Percentiles rank a stretch among this genome's conserved stretches.
Conservation (phyloP, 2,888 invertebrate species). For the Drosophila anceps region DNA sequence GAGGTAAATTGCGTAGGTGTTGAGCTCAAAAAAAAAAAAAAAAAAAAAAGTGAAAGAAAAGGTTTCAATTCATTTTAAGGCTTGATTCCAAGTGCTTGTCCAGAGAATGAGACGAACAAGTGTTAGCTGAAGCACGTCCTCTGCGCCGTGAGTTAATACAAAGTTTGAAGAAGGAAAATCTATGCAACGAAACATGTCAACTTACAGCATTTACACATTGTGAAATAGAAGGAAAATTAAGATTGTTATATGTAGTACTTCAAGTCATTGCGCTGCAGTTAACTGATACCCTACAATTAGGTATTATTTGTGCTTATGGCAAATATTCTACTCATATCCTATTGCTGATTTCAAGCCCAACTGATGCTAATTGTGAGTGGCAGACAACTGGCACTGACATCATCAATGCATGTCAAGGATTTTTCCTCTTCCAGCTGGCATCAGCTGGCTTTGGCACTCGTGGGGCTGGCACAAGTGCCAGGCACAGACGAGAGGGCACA, state of each 20-base stretch:
- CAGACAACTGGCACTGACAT: conserved; percentile 21
- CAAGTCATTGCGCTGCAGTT: background rate
- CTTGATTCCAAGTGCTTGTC: conserved; percentile 10
- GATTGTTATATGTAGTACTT: background rate
- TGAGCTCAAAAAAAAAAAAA: conserved; percentile 17
- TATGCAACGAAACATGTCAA: background rate
- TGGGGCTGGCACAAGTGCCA: conserved; percentile 17
- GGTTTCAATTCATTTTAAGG: conserved; percentile 19
- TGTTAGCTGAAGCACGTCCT: background rate
- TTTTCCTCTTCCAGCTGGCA: background rate
- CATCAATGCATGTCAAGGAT: conserved; percentile 26
- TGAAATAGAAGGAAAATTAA: background rate
- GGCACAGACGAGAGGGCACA: conserved; percentile 12
- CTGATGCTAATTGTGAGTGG: conserved; percentile 43
- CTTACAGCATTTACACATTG: background rate
- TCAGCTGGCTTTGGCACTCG: background rate
- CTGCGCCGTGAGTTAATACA: background rate
- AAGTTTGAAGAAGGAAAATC: conserved; percentile 1
- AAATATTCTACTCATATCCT: background rate
- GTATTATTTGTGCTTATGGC: background rate
- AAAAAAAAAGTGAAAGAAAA: background rate
- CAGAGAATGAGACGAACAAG: background rate
- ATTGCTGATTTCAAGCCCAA: conserved; percentile 3
- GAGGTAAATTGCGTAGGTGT: conserved; percentile 52
- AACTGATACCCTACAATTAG: background rate